Evolutionary conservation across 2,888 invertebrate species (phyloP).

Genomic region (Hirudinaria manillensis): DNA sequence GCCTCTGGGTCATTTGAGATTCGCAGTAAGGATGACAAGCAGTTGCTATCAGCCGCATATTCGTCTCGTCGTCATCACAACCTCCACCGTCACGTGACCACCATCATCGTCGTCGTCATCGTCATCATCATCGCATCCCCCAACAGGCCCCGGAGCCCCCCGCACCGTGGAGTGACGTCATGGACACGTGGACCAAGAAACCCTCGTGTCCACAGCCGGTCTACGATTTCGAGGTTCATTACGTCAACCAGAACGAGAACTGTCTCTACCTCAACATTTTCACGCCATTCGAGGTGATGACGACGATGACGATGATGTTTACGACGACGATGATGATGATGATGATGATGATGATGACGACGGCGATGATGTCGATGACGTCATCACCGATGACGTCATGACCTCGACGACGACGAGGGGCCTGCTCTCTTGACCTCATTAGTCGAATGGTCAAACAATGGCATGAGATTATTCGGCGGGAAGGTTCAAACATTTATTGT

Average conservation of each 20-base stretch:
- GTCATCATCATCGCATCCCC: conserved; percentile 29
- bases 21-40: conserved; percentile 10
- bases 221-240: conserved; percentile 31
- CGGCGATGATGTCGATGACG: conserved; percentile 16
- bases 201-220: conserved; percentile 37
- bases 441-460: no score
- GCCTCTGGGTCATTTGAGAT: conserved; percentile 25
- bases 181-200: conserved; percentile 33
- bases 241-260: conserved; percentile 39
- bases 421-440: no score
- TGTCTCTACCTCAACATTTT: conserved; percentile 42
- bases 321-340: neutral
- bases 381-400: neutral
- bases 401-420: no score
- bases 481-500: neutral
- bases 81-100: conserved; percentile 12
- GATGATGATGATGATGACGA: conserved; percentile 23
- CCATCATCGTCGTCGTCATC: conserved; percentile 22
- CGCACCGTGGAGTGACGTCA: conserved; percentile 33
- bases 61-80: neutral
- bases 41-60: neutral
- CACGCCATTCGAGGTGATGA: conserved; percentile 39
- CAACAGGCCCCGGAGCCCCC: conserved; percentile 34
- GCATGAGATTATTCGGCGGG: no score
- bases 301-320: neutral